Evolutionary conservation across 35 echinoderm and acorn worm genomes (phyloP).

Genomic region (Apostichopus japonicus): DNA sequence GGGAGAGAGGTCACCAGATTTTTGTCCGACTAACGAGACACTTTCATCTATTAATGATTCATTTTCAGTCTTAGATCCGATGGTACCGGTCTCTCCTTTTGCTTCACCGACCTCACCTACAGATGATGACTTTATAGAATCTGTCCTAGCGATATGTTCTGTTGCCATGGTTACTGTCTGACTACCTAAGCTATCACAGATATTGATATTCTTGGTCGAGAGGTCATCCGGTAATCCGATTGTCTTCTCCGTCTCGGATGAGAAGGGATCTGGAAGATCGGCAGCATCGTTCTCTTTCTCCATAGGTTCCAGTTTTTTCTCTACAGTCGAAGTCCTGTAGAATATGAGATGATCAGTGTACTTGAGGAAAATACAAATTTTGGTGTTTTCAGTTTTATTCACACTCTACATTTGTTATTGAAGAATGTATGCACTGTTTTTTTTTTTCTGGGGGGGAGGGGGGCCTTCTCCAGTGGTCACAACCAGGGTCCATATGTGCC

Average conservation of each 20-base stretch:
- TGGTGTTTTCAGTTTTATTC: no score
- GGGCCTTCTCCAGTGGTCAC: no score
- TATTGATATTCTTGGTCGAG: neutral
- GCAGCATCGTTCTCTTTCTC: neutral
- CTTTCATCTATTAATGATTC: neutral
- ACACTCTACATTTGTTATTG: no score
- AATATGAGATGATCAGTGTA: neutral
- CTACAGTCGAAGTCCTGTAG: neutral
- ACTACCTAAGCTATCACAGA: neutral
- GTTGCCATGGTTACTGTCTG: neutral
- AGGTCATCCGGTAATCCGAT: neutral
- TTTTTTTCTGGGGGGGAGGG: no score
- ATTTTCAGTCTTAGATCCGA: neutral
- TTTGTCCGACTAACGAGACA: neutral
- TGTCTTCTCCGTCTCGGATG: neutral
- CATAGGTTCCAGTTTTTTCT: neutral
- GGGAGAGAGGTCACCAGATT: neutral
- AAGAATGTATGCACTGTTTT: no score
- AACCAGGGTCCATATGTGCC: no score
- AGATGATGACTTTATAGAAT: neutral
- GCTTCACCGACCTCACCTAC: neutral
- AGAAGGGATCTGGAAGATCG: slow-evolving; percentile 21
- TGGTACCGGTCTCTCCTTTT: neutral
- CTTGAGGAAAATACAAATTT: no score
- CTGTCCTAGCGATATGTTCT: neutral